These are phyloP conservation scores for Carpatolechia fugitivella DNA, from an alignment of 2,888 invertebrate species.

Conservation along the genomic window DNA sequence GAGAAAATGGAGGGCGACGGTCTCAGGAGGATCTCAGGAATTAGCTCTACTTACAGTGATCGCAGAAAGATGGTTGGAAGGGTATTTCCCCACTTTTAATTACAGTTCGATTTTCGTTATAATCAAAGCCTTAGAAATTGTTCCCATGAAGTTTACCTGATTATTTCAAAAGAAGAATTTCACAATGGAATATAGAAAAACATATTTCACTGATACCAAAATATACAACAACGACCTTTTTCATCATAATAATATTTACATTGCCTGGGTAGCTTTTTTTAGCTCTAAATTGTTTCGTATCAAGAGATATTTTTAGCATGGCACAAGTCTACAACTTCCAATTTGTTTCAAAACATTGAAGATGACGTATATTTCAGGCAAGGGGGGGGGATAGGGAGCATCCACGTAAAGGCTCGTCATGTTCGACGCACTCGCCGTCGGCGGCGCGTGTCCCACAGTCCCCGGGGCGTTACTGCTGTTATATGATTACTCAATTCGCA, in stretches of 20 bases:
- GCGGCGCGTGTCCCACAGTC: neutral
- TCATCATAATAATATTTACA: too few relatives aligned
- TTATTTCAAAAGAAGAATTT: neutral
- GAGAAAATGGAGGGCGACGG: slow-evolving; percentile 51
- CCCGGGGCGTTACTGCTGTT: neutral
- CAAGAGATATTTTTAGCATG: too few relatives aligned
- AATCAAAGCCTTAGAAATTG: neutral
- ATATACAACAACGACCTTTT: too few relatives aligned
- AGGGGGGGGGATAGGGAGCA: too few relatives aligned
- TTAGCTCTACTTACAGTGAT: slow-evolving; percentile 40
- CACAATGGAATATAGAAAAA: neutral
- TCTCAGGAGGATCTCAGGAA: slow-evolving; percentile 49
- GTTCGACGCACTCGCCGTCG: neutral
- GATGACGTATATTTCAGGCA: too few relatives aligned
- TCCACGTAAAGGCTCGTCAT: neutral
- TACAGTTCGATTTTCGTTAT: neutral
- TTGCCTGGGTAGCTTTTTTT: too few relatives aligned
- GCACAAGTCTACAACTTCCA: too few relatives aligned
- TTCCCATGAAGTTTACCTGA: neutral
- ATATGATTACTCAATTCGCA: neutral
- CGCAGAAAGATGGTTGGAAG: neutral
- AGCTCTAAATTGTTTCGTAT: too few relatives aligned
- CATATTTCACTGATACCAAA: too few relatives aligned
- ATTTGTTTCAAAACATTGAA: too few relatives aligned
- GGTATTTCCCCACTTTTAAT: slow-evolving; percentile 2